These are phyloP conservation scores for Heteromurus nitidus DNA, from an alignment of 2,888 invertebrate species.

Conservation along the genomic window DNA sequence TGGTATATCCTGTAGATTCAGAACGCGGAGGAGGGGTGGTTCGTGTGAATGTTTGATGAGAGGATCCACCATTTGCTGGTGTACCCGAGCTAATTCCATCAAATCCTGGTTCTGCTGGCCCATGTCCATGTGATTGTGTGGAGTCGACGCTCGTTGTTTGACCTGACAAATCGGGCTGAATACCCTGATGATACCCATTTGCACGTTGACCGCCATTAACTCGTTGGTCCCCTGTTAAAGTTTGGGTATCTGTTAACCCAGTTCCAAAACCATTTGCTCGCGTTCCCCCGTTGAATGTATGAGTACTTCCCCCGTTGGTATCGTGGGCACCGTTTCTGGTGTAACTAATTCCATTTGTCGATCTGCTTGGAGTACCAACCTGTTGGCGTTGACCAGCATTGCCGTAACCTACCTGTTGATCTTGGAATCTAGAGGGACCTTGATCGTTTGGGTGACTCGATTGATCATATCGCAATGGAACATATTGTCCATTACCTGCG, in stretches of 20 bases:
- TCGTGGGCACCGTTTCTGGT: background rate
- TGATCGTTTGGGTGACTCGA: conserved; percentile 38
- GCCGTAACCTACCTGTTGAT: conserved; percentile 30
- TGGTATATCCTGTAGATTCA: conserved; percentile 29
- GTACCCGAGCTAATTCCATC: background rate
- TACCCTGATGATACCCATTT: no score
- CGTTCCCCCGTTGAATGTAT: no score
- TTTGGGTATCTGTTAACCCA: no score
- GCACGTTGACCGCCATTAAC: no score
- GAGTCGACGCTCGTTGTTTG: background rate
- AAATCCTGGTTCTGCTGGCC: background rate
- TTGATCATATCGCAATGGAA: conserved; percentile 37
- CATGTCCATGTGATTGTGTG: background rate
- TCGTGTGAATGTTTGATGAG: no score
- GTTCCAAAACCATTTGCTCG: no score
- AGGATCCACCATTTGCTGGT: no score
- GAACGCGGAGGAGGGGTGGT: no score
- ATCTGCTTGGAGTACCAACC: background rate
- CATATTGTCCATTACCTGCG: conserved; percentile 24
- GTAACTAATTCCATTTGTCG: background rate
- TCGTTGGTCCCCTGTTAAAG: no score
- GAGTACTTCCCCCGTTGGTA: background rate
- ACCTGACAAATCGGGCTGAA: background rate
- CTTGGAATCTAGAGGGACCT: conserved; percentile 18
- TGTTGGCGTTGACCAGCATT: conserved; percentile 21